Base-by-base conservation (phyloP, 2,797 vertebrate genomes). In the Liparis tanakae region DNA sequence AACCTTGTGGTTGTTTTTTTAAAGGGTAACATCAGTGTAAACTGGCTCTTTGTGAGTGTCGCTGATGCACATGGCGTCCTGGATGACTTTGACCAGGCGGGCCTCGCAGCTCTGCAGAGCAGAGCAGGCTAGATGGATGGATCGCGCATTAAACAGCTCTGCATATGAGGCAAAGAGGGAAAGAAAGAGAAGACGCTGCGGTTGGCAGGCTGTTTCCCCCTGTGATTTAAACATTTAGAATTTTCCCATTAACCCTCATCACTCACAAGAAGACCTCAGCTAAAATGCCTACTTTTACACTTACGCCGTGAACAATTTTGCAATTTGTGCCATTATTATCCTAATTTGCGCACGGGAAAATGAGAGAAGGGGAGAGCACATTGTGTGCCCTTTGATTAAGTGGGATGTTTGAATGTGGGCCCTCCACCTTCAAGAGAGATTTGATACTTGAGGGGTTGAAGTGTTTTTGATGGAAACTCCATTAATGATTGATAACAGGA, bases 401-500 rank as follows among this genome's bases (percentile, higher is more conserved):
- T 93, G 91, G 93, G 94, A 95, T 95, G 93, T 93, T 93, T 91
- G 93, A 91, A 91, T 93, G 91, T 87, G 92, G 85, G 93, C 93
- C 93, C 91, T 94, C 92, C 88, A 93, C 94, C 94, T 95, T 95
- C 94, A 94, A 91, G 93, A 92, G 96, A 94, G 91, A 90, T 96
- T 91, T 91, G 96, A 96, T 96, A 94, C 94, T 95, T 93, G 88
- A 97, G 92, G 89, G 94, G 94, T 94, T 92, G 95, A 96, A 97
- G 96, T 96, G 95, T 92, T 94, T 95, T 96, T 93, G 94, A 96
- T 97, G 95, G 96, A 97, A 97, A 97, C 95, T 94, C 88, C 96
- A 99, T 99, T 96, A 99, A 98, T 98, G 97, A 99, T 99, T 99
- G 96, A 99, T 98, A 96, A 95, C 96, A 95, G 93, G 92, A 96